phyloP scores from a whole-genome alignment of 2,888 invertebrate species.

The Biston stratarius region DNA sequence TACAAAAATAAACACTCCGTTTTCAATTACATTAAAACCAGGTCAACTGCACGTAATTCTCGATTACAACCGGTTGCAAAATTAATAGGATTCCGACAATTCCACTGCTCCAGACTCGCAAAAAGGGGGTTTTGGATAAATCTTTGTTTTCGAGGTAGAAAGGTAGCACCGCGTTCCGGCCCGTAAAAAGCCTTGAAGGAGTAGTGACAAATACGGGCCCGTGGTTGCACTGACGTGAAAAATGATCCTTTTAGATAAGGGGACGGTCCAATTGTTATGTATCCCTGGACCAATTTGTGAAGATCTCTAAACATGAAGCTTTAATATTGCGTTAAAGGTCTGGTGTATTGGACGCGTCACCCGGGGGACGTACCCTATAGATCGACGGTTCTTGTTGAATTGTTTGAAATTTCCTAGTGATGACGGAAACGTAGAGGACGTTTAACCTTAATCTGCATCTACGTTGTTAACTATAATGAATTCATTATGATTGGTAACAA shows the following conservation, averaged over 20 bases:
- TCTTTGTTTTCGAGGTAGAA: constrained; percentile 63
- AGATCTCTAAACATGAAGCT: constrained; percentile 45
- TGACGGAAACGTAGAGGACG: constrained; percentile 46
- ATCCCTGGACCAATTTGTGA: constrained; percentile 57
- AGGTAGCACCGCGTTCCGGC: constrained; percentile 60
- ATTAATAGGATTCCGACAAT: constrained; percentile 35
- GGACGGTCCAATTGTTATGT: constrained; percentile 76
- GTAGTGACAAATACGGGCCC: constrained; percentile 76
- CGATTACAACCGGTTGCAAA: constrained; percentile 33
- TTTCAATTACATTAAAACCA: constrained; percentile 33
- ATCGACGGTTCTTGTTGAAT: constrained; percentile 56
- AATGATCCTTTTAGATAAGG: constrained; percentile 81
- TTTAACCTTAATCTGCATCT: background rate
- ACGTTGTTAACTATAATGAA: background rate
- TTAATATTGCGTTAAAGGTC: constrained; percentile 40
- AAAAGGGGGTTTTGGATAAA: constrained; percentile 40
- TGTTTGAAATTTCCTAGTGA: constrained; percentile 62
- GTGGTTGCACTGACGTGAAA: constrained; percentile 80
- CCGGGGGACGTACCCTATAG: constrained; percentile 58
- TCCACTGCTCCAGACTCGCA: constrained; percentile 26
- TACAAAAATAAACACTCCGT: constrained; percentile 9
- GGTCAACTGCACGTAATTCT: constrained; percentile 37
- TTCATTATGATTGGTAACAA: no score
- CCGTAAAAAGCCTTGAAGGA: constrained; percentile 76
- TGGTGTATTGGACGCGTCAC: constrained; percentile 46